Evolutionary conservation across 2,113 vertebrate genomes (phyloP), one percentile per base, ranked within the genome.

Genomic region (Catharus bicknelli): DNA sequence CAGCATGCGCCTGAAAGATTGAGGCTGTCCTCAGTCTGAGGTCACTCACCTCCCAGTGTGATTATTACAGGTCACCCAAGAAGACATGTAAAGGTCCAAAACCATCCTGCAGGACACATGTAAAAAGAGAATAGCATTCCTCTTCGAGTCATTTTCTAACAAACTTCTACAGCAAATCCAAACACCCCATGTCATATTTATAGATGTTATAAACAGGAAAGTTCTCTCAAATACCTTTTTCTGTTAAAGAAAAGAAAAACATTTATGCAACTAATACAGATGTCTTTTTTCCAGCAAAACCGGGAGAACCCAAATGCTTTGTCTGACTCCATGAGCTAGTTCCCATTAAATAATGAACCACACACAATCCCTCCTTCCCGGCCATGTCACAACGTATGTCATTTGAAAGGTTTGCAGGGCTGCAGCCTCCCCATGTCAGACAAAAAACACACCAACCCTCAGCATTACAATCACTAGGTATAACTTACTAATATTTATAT

Each of bases 141-240:
- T 54, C 81, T 87, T 77, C 2, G 23, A 54, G 38, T 73, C 25
- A 45, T 85, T 89, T 69, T 58, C 62, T 85, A 83, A 82, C 32
- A 86, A 85, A 75, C 54, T 59, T 83, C 51, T 79, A 59, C 10
- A 4, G 78, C 29, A 96, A 90, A 94, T 84, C 95, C 90, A 93
- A 96, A 95, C 93, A 96, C 64, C 55, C 25, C 4, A 9, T 48
- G 84, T 86, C 73, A 61, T 96, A 96, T 94, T 95, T 95, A 95
- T 81, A 94, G 90, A 95, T 70, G 51, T 90, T 93, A 95, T 96
- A 96, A 96, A 96, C 93, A 96, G 96, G 95, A 95, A 96, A 91
- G 94, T 83, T 91, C 85, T 88, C 58, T 77, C 22, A 0, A 94
- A 58, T 90, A 80, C 54, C 57, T 86, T 92, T 90, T 91, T 89